phyloP scores from a whole-genome alignment of 2,113 vertebrate genomes.

The Lucifuga dentata region DNA sequence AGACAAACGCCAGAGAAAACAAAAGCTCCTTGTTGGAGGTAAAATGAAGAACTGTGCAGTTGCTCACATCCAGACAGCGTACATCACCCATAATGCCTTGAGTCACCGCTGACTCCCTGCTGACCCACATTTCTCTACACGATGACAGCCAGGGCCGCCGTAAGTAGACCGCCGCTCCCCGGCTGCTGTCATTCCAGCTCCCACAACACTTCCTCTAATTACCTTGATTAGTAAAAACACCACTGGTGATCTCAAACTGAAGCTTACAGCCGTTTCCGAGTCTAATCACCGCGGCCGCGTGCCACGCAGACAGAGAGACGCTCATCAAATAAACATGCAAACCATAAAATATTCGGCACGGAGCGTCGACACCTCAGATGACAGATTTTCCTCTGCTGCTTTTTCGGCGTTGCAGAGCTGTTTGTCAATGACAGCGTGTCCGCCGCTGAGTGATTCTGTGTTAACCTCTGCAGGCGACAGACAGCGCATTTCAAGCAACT shows the following conservation, averaged over 20 bases:
- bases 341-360: slow-evolving; percentile 72
- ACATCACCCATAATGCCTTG: slow-evolving; percentile 22
- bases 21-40: too few relatives aligned
- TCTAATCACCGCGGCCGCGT: slow-evolving; percentile 60
- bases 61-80: slow-evolving; percentile 12
- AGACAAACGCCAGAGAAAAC: slow-evolving; percentile 18
- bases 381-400: slow-evolving; percentile 41
- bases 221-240: slow-evolving; percentile 75
- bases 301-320: slow-evolving; percentile 33
- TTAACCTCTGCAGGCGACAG: slow-evolving; percentile 73
- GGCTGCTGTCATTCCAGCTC: slow-evolving; percentile 63
- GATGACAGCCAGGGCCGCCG: slow-evolving; percentile 50
- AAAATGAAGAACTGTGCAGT: slow-evolving; percentile 12
- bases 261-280: slow-evolving; percentile 60
- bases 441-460: slow-evolving; percentile 66
- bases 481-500: slow-evolving; percentile 64
- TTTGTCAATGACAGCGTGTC: slow-evolving; percentile 74
- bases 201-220: slow-evolving; percentile 66
- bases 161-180: slow-evolving; percentile 61
- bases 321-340: slow-evolving; percentile 82
- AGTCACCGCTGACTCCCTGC: slow-evolving; percentile 47
- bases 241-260: slow-evolving; percentile 50
- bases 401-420: slow-evolving; percentile 52
- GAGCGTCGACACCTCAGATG: slow-evolving; percentile 69
- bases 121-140: slow-evolving; percentile 61